phyloP scores from a whole-genome alignment of 2,888 invertebrate genomes.

The Phasia obesa region DNA sequence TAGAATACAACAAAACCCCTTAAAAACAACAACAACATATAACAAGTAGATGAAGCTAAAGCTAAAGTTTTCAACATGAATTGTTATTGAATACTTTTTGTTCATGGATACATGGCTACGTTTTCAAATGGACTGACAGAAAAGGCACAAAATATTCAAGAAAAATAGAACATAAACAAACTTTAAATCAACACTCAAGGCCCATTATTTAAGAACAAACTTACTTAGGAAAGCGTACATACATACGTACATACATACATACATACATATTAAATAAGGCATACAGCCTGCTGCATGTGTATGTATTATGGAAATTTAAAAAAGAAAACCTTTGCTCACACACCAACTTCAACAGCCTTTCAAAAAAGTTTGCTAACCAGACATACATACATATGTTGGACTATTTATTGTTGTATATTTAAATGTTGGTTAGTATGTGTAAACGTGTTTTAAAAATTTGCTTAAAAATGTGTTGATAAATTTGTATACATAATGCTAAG shows the following conservation, averaged over 20 bases:
- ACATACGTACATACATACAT: not conserved
- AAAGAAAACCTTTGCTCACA: constrained; percentile 16
- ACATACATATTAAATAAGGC: not conserved
- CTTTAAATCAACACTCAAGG: constrained; percentile 61
- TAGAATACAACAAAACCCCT: constrained; percentile 53
- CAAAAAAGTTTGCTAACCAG: constrained; percentile 44
- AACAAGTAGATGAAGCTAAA: constrained; percentile 1
- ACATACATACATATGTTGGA: constrained; percentile 39
- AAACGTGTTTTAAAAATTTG: constrained; percentile 45
- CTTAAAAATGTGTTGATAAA: constrained; percentile 21
- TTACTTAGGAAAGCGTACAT: constrained; percentile 2
- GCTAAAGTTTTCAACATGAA: constrained; percentile 64
- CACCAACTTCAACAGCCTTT: not conserved
- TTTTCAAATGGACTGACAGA: constrained; percentile 41
- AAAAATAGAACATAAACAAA: constrained; percentile 42
- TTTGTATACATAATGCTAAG: no score
- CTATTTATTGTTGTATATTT: not conserved
- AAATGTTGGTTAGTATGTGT: not conserved
- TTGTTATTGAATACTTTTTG: constrained; percentile 55
- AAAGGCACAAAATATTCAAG: constrained; percentile 11
- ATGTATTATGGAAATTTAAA: not conserved
- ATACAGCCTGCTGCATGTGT: not conserved
- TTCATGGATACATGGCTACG: constrained; percentile 18
- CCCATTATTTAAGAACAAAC: constrained; percentile 52
- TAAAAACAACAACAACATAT: constrained; percentile 15